phyloP scores from a whole-genome alignment of 2,113 vertebrate genomes.

The Callopanchax toddi region DNA sequence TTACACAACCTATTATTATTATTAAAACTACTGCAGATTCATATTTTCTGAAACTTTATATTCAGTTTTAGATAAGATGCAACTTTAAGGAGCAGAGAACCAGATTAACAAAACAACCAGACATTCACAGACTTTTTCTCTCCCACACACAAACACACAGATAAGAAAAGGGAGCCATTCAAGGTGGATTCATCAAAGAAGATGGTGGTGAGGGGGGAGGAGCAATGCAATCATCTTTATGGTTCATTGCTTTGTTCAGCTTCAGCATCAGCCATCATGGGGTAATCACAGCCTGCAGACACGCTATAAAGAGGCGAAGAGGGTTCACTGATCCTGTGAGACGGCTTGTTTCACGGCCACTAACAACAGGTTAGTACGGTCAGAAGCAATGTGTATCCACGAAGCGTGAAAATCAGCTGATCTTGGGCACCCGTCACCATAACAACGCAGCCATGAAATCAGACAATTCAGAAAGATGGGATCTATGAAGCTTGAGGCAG shows the following conservation, averaged over 20 bases:
- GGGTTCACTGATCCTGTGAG: slow-evolving; percentile 32
- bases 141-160: slow-evolving; percentile 10
- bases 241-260: slow-evolving; percentile 45
- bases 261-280: slow-evolving; percentile 45
- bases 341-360: slow-evolving; percentile 19
- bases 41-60: neutral
- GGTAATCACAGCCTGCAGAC: slow-evolving; percentile 66
- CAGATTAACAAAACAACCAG: slow-evolving; percentile 19
- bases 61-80: slow-evolving; percentile 28
- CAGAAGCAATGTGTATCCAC: slow-evolving; percentile 14
- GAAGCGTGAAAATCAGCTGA: slow-evolving; percentile 29
- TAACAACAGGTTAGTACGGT: slow-evolving; percentile 56
- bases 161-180: slow-evolving; percentile 25
- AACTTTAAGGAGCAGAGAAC: slow-evolving; percentile 8
- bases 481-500: slow-evolving; percentile 30
- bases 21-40: no score
- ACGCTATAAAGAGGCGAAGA: slow-evolving; percentile 24
- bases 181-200: slow-evolving; percentile 24
- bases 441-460: slow-evolving; percentile 46
- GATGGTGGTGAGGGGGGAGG: slow-evolving; percentile 1
- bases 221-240: slow-evolving; percentile 34
- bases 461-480: slow-evolving; percentile 25
- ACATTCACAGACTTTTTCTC: slow-evolving; percentile 10
- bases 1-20: no score
- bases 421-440: slow-evolving; percentile 37